Base-by-base conservation (phyloP, 2,888 invertebrate species). In the Eupithecia inturbata region DNA sequence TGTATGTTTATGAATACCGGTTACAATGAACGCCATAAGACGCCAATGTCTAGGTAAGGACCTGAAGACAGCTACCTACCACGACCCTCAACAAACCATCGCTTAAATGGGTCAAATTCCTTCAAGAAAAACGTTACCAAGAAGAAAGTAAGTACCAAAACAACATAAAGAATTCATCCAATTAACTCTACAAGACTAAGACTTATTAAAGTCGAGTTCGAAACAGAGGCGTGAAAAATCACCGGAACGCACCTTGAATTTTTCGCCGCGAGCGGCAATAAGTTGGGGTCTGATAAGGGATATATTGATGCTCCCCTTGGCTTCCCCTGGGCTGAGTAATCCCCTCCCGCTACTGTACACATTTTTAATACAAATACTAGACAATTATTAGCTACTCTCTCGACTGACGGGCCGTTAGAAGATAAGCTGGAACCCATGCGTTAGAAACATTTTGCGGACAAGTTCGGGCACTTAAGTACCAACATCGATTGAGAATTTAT, bases 271-370 rank as follows among this genome's bases (percentile, higher is more conserved):
- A 69, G 71, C 68, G 71, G 69, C 73, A 74, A 75, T 79, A 79
- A 77, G n/a, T 73, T 77, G 76, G 71, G 68, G 69, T 64, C 80
- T 80, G 87, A 86, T 86, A 86, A 86, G 83, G 79, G 77, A 81
- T 77, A 82, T 87, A 87, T 87, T 87, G 87, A 87, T 87, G 86
- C 76, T 81, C 83, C 81, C 83, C 53, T 62, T 81, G 82, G 79
- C 79, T 85, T 81, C 82, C 81, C 83, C 49, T 64, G 81, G 82
- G 79, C 80, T 85, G 86, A 86, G 81, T 83, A 87, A 87, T 87
- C 81, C 82, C 74, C 78, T 75, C 79, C 73, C 78, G 77, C 72
- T 70, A 66, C 76, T 76, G 77, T 76, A 76, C 79, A 78, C 80
- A 83, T 84, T 85, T 84, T 85, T 85, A 83, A 85, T 84, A 84